phyloP scores from a whole-genome alignment of 2,797 vertebrate species.

The Mallotus villosus region DNA sequence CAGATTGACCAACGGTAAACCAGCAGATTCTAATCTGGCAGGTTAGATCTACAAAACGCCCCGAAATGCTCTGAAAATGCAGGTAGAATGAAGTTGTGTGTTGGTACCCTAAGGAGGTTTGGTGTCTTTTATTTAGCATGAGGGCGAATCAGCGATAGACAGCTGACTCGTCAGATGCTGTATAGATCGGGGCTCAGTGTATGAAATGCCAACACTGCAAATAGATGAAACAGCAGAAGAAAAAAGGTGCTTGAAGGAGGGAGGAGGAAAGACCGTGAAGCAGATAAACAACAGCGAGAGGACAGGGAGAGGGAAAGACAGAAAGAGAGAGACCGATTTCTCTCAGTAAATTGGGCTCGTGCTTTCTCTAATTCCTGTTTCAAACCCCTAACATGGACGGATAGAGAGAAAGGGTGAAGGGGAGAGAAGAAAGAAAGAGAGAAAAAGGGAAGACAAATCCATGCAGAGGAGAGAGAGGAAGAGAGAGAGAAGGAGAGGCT shows the following conservation, averaged over 20 bases:
- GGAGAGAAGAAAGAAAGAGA: slow-evolving; percentile 60
- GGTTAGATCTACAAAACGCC: too few relatives aligned
- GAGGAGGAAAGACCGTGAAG: slow-evolving; percentile 16
- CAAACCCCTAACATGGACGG: slow-evolving; percentile 80
- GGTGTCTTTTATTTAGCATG: too few relatives aligned
- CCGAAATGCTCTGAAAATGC: too few relatives aligned
- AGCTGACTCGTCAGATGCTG: neutral
- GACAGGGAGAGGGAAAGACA: slow-evolving; percentile 28
- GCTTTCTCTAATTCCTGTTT: slow-evolving; percentile 88
- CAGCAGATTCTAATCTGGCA: neutral
- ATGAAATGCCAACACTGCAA: neutral
- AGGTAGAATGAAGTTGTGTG: too few relatives aligned
- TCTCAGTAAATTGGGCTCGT: slow-evolving; percentile 86
- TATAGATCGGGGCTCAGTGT: neutral
- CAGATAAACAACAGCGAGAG: neutral
- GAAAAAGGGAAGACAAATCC: slow-evolving; percentile 86
- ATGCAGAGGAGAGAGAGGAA: slow-evolving; percentile 77
- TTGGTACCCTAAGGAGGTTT: too few relatives aligned
- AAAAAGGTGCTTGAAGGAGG: slow-evolving; percentile 19
- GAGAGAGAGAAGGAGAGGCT: slow-evolving; percentile 78
- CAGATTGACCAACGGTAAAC: neutral
- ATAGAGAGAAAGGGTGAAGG: slow-evolving; percentile 76
- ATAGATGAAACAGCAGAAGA: neutral
- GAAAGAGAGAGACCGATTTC: slow-evolving; percentile 74
- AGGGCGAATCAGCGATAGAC: neutral